Conservation (phyloP, 2,888 invertebrate species). For the Melieria picta region DNA sequence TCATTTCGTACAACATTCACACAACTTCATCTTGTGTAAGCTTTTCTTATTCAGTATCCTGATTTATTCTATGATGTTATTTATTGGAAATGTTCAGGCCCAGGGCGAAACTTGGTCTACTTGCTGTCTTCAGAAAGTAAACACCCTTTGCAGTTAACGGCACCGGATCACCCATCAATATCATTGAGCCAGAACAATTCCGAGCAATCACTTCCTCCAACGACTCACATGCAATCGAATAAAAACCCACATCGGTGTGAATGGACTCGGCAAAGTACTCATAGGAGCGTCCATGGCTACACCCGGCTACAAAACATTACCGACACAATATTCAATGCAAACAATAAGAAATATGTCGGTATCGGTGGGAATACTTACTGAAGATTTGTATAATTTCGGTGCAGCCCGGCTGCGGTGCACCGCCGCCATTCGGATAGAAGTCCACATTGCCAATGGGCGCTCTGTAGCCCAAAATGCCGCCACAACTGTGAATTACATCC, state of each 20-base stretch:
- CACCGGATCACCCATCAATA: slow-evolving; percentile 71
- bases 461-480: slow-evolving; percentile 71
- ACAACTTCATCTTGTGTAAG: too few species aligned
- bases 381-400: slow-evolving; percentile 65
- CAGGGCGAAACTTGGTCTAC: slow-evolving; percentile 69
- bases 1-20: too few species aligned
- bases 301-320: slow-evolving; percentile 67
- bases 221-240: slow-evolving; percentile 69
- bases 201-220: slow-evolving; percentile 62
- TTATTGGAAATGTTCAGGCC: slow-evolving; percentile 45
- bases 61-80: too few species aligned
- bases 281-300: slow-evolving; percentile 76
- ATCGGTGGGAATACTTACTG: slow-evolving; percentile 48
- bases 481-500: slow-evolving; percentile 79
- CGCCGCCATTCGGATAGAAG: slow-evolving; percentile 80
- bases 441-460: slow-evolving; percentile 76
- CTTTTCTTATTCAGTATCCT: too few species aligned
- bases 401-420: slow-evolving; percentile 76
- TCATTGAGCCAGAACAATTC: slow-evolving; percentile 57
- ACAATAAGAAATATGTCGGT: too few species aligned
- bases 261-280: slow-evolving; percentile 75
- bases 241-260: slow-evolving; percentile 68
- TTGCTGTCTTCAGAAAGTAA: slow-evolving; percentile 72
- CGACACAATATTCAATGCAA: too few species aligned
- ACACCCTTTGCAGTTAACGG: slow-evolving; percentile 67